These are phyloP conservation scores for Rhincodon typus DNA, from an alignment of 2,797 vertebrate genomes.

Conservation along the genomic window DNA sequence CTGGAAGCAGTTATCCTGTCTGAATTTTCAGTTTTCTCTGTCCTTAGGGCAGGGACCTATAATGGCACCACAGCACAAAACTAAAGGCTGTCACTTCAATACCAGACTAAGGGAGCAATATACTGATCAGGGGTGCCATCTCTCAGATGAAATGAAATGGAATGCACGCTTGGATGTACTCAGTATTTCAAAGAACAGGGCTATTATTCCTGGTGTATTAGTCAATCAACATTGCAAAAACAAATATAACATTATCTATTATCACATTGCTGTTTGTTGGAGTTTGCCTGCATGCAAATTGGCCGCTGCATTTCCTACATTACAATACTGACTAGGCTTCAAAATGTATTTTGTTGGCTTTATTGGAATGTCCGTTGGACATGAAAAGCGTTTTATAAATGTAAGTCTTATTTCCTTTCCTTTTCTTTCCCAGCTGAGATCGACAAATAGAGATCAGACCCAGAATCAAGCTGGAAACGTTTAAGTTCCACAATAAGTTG, in stretches of 20 bases:
- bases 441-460: not conserved
- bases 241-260: not conserved
- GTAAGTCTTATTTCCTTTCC: too few species aligned
- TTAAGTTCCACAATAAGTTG: not conserved
- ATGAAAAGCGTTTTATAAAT: too few species aligned
- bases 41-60: not conserved
- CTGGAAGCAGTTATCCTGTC: not conserved
- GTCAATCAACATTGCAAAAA: not conserved
- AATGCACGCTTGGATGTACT: not conserved
- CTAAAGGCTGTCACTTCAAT: not conserved
- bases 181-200: not conserved
- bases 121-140: too few species aligned
- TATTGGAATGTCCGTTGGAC: too few species aligned
- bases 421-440: not conserved
- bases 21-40: not conserved
- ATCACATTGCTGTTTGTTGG: not conserved
- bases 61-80: not conserved
- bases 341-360: too few species aligned
- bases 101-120: not conserved
- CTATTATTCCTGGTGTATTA: not conserved
- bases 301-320: not conserved
- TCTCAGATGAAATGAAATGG: not conserved
- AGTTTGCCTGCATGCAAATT: not conserved
- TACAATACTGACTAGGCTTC: not conserved
- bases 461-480: not conserved